Evolutionary conservation across 1,140 invertebrate genomes (phyloP), one percentile per base, ranked within the genome.

Genomic region (Bombus soroeensis): DNA sequence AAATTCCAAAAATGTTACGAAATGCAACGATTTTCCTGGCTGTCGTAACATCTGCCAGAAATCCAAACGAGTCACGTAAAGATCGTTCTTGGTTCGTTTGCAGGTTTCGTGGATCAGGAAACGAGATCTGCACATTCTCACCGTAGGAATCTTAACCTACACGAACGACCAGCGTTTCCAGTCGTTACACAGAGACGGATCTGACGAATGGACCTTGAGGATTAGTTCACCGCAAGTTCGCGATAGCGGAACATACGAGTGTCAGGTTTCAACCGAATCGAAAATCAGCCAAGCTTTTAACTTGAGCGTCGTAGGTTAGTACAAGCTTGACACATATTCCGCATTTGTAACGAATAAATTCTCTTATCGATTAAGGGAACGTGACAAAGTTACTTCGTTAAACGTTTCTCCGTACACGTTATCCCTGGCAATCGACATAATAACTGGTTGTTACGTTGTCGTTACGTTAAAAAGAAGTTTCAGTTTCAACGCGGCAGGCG

Each of bases 181-280:
- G 79, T 97, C 97, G 13, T 94, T 98, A 25, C 98, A 98, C 92
- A 97, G 97, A 32, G 97, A 98, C 91, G 97, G 97, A 13, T 97
- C 97, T n/a, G 97, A 98, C 92, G 97, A 98, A 93, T 98, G 98
- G 98, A 98, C 98, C 34, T 93, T 98, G 81, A 97, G 98, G 89
- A 97, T 98, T 71, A 97, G 97, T 57, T 98, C 97, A 25, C 97
- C 97, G 1, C 97, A 98, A 93, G 96, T 97, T 0, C 94, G 97
- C 15, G 98, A 98, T 94, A 95, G 95, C 37, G 96, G 96, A 15
- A 96, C 96, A 6, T 98, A 98, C 93, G 98, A 98, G 93, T 98
- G 98, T 93, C 98, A 98, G 95, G 97, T 98, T 18, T 98, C 97
- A 87, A 98, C 97, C 0, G 97, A 98, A 93, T 98, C 98, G 18